These are phyloP conservation scores for Osedax frankpressi DNA, from an alignment of 2,888 invertebrate species.

Conservation along the genomic window DNA sequence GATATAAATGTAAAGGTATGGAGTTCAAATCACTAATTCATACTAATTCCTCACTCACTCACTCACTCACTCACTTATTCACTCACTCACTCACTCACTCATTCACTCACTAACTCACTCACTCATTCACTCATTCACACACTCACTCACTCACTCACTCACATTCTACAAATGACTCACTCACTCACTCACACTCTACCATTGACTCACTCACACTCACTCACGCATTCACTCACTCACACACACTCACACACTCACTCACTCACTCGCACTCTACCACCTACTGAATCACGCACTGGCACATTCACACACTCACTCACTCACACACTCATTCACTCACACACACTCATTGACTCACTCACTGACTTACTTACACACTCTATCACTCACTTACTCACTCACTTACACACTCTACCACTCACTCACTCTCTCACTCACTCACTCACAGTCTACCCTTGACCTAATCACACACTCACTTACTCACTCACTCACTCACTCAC, in stretches of 20 bases:
- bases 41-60: not conserved
- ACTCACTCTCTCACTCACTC: too few relatives aligned
- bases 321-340: not conserved
- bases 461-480: too few relatives aligned
- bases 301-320: not conserved
- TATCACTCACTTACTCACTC: not conserved
- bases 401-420: not conserved
- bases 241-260: not conserved
- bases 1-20: constrained; percentile 43
- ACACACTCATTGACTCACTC: constrained; percentile 11
- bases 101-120: not conserved
- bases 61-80: not conserved
- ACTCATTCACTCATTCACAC: too few relatives aligned
- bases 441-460: not conserved
- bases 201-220: constrained; percentile 10
- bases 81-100: not conserved
- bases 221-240: not conserved
- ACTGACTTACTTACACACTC: not conserved
- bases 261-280: not conserved
- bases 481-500: not conserved
- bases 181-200: not conserved
- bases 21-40: too few relatives aligned
- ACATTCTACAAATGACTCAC: not conserved
- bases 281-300: not conserved
- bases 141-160: too few relatives aligned